phyloP scores from a whole-genome alignment of 2,113 vertebrate species.

The Phodopus roborovskii region DNA sequence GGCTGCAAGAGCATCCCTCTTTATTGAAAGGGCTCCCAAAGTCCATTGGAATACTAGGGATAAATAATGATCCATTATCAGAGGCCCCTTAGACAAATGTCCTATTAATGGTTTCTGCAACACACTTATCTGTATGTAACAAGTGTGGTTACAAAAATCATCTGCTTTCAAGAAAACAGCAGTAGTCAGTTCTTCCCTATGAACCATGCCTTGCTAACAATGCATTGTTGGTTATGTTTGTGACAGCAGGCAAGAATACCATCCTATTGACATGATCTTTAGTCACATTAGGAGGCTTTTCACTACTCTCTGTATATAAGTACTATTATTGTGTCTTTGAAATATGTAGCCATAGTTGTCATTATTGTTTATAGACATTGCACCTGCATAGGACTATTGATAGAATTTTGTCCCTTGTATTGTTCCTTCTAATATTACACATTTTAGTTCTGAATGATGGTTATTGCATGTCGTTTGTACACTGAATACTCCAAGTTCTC shows the following conservation, averaged over 20 bases:
- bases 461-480: background rate
- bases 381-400: background rate
- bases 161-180: background rate
- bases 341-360: background rate
- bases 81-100: too few relatives aligned
- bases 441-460: background rate
- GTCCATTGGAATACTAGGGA: too few relatives aligned
- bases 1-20: too few relatives aligned
- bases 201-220: background rate
- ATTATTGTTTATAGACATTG: background rate
- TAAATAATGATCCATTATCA: too few relatives aligned
- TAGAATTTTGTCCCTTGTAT: background rate
- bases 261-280: background rate
- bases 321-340: background rate
- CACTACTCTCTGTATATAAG: background rate
- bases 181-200: background rate
- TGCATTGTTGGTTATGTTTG: background rate
- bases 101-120: background rate
- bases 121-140: background rate
- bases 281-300: background rate
- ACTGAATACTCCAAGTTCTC: background rate
- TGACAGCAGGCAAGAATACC: background rate
- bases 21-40: too few relatives aligned
- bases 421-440: background rate
- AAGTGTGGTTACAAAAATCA: background rate